A percentile compares a stretch with the other conserved stretches of the same genome.
Evolutionary conservation across 2,113 vertebrate species (phyloP).

Genomic region (Electrona antarctica): DNA sequence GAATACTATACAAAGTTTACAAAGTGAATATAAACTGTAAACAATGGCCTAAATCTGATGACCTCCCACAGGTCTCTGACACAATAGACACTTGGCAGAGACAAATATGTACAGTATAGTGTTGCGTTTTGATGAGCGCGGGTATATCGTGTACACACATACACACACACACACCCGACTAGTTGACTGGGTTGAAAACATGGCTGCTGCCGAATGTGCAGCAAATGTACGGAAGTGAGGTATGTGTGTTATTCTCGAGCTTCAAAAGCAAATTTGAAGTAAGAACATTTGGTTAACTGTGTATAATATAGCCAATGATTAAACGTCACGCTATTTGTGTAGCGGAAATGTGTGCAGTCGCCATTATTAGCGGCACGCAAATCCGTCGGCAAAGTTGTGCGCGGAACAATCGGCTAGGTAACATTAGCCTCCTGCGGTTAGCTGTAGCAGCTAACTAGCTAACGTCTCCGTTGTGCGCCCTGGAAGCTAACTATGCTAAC

Average conservation of each 20-base stretch:
- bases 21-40: no score
- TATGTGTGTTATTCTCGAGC: conserved; percentile 73
- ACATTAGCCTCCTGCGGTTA: conserved; percentile 43
- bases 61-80: no score
- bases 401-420: conserved; percentile 72
- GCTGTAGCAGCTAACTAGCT: conserved; percentile 45
- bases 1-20: no score
- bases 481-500: conserved; percentile 29
- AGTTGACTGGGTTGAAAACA: conserved; percentile 77
- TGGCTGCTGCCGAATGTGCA: conserved; percentile 82
- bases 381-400: conserved; percentile 73
- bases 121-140: conserved; percentile 63
- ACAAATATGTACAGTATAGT: conserved; percentile 50
- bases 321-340: conserved; percentile 28
- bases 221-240: conserved; percentile 86
- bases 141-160: conserved; percentile 28
- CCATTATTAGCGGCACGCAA: background rate
- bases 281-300: conserved; percentile 20
- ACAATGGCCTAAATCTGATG: no score
- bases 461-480: conserved; percentile 18
- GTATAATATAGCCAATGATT: conserved; percentile 17
- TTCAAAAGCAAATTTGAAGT: conserved; percentile 65
- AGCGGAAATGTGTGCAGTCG: conserved; percentile 16
- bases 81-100: background rate
- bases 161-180: conserved; percentile 67